Evolutionary conservation across 92 coral and sea anemone genomes (phyloP).

Genomic region (Montipora capitata): DNA sequence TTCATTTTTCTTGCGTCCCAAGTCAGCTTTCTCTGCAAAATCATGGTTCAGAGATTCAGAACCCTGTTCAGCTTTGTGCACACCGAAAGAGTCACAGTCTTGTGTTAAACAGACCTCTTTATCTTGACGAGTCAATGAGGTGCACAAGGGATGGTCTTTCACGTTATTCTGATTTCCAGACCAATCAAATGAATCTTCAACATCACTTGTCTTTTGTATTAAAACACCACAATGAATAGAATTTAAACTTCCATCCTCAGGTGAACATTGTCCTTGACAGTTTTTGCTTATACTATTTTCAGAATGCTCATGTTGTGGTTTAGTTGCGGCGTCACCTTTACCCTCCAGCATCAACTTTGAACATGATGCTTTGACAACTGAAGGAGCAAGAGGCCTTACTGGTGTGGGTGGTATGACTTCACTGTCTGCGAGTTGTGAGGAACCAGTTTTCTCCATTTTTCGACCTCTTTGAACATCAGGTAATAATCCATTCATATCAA

Average conservation of each 20-base stretch:
- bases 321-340: not conserved
- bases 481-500: not conserved
- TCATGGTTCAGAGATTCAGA: not conserved
- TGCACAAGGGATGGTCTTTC: too few relatives aligned
- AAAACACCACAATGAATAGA: not conserved
- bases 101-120: not conserved
- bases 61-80: not conserved
- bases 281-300: not conserved
- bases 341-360: not conserved
- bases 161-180: not conserved
- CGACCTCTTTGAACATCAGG: not conserved
- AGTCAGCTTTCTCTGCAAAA: not conserved
- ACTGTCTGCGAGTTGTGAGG: slow-evolving; percentile 43
- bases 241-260: not conserved
- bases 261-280: not conserved
- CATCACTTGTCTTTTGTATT: not conserved
- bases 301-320: not conserved
- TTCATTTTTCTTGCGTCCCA: not conserved
- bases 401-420: slow-evolving; percentile 83
- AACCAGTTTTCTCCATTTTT: not conserved
- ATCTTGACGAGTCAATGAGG: too few relatives aligned
- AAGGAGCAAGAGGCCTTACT: slow-evolving; percentile 9
- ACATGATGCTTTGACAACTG: not conserved
- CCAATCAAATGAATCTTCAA: slow-evolving; percentile 37
- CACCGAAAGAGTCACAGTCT: too few relatives aligned